Conservation (phyloP, 2,113 vertebrate species). For the Athene cunicularia region DNA sequence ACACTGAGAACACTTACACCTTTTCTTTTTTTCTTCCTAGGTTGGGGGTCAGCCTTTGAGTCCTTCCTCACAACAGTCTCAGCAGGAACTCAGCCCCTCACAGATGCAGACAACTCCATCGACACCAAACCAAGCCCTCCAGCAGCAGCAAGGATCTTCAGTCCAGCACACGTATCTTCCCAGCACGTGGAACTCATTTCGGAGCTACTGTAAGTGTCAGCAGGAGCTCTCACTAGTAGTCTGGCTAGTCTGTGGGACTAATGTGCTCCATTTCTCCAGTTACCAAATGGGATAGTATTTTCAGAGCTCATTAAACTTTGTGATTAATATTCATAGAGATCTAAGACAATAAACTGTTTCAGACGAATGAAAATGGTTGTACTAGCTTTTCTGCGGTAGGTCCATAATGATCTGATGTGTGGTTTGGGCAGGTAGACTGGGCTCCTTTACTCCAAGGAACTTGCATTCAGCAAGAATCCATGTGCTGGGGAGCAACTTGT, state of each 20-base stretch:
- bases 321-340: not conserved
- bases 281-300: not conserved
- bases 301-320: not conserved
- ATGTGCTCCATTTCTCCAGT: not conserved
- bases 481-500: not conserved
- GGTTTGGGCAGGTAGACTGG: not conserved
- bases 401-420: rapidly evolving
- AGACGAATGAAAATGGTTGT: not conserved
- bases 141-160: slow-evolving; percentile 79
- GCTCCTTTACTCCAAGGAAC: not conserved
- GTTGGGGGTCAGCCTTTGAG: slow-evolving; percentile 88
- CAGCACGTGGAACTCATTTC: slow-evolving; percentile 91
- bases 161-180: slow-evolving; percentile 93
- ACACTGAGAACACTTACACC: not conserved
- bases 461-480: not conserved
- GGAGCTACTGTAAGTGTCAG: slow-evolving; percentile 88
- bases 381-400: not conserved
- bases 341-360: not conserved
- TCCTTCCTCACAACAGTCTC: slow-evolving; percentile 86
- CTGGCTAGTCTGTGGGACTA: not conserved
- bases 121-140: slow-evolving; percentile 80
- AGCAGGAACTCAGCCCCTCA: slow-evolving; percentile 88
- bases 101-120: slow-evolving; percentile 82
- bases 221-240: not conserved
- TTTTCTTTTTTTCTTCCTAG: slow-evolving; percentile 34